Percentiles rank a stretch among this genome's conserved stretches.
Evolutionary conservation across 2,888 invertebrate species (phyloP).

Genomic region (Agrotis segetum): DNA sequence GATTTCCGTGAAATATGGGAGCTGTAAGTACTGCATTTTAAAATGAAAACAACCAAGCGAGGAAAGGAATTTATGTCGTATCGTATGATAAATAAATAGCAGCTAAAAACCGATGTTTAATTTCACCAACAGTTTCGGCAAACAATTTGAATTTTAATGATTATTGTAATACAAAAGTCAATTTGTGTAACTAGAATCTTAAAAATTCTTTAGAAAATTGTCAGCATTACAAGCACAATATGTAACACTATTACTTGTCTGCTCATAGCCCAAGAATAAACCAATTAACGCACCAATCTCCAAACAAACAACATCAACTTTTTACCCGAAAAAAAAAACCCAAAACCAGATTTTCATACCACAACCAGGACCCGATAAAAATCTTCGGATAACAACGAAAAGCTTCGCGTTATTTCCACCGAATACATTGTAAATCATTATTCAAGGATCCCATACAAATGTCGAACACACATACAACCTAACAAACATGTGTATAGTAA

Average conservation of each 20-base stretch:
- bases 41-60: neutral
- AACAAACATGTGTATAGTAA: slow-evolving; percentile 86
- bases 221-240: neutral
- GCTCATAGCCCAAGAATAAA: neutral
- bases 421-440: slow-evolving; percentile 88
- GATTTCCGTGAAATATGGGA: slow-evolving; percentile 11
- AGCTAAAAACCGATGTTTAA: neutral
- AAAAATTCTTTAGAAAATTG: neutral
- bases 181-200: neutral
- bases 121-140: too few relatives aligned
- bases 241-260: neutral
- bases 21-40: neutral
- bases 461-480: slow-evolving; percentile 79
- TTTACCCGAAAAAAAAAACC: slow-evolving; percentile 17
- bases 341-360: slow-evolving; percentile 59
- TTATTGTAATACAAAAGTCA: too few relatives aligned
- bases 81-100: neutral
- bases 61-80: neutral
- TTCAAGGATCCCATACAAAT: slow-evolving; percentile 87
- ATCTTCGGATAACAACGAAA: slow-evolving; percentile 66
- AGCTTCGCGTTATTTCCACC: slow-evolving; percentile 67
- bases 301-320: slow-evolving; percentile 1
- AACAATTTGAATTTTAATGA: too few relatives aligned
- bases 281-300: slow-evolving; percentile 31
- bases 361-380: slow-evolving; percentile 61